A percentile compares a stretch with the other conserved stretches of the same genome.
Evolutionary conservation across 2,113 vertebrate genomes (phyloP).

Genomic region (Psilopsiagon aymara): DNA sequence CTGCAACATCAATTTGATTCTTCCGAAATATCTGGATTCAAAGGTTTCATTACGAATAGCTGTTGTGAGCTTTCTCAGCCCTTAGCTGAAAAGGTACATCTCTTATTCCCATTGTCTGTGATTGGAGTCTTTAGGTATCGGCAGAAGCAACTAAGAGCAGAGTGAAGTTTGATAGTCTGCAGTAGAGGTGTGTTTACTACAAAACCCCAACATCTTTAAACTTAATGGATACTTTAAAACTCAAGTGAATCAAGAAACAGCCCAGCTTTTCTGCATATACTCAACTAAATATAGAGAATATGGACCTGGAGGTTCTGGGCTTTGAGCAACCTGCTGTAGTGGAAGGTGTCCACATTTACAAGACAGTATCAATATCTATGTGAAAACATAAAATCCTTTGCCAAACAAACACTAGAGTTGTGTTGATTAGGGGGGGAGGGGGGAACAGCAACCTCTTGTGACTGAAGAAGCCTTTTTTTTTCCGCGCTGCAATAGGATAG

Average conservation of each 20-base stretch:
- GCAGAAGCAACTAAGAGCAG: neutral
- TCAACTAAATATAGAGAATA: neutral
- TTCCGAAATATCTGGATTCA: neutral
- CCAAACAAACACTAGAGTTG: neutral
- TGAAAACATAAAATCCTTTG: neutral
- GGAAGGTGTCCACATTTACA: neutral
- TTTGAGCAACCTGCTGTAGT: neutral
- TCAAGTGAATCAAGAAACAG: neutral
- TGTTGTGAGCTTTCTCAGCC: neutral
- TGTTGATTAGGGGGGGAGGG: neutral
- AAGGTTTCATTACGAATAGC: neutral
- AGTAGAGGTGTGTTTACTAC: neutral
- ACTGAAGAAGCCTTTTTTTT: too few species aligned
- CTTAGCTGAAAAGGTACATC: neutral
- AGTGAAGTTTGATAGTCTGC: neutral
- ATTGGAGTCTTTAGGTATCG: neutral
- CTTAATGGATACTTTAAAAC: neutral
- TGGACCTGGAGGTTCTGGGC: neutral
- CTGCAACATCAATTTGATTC: accelerated
- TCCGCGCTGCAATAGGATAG: too few species aligned
- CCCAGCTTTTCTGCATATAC: neutral
- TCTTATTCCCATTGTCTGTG: accelerated
- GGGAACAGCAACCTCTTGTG: too few species aligned
- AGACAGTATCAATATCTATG: too few species aligned
- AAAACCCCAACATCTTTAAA: neutral